Conservation (phyloP, 2,888 invertebrate species). For the Tuberolachnus salignus region DNA sequence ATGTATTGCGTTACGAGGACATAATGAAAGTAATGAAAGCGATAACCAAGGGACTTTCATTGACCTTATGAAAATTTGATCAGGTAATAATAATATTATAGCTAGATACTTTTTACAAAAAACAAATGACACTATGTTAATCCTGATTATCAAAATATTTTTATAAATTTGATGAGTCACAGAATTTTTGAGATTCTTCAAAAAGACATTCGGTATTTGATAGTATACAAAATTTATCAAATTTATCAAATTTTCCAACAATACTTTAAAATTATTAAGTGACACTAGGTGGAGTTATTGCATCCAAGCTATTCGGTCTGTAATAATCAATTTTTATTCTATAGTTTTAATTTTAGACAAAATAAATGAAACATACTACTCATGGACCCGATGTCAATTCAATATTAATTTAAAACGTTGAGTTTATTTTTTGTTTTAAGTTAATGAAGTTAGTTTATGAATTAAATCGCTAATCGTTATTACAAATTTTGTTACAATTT, state of each 20-base stretch:
- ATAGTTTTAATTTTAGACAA: not conserved
- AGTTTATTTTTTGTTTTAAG: conserved; percentile 5
- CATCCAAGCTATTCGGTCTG: not conserved
- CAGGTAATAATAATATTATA: too few relatives aligned
- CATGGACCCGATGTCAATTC: conserved; percentile 5
- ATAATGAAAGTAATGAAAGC: too few relatives aligned
- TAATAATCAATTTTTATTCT: not conserved
- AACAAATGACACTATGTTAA: too few relatives aligned
- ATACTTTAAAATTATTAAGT: not conserved
- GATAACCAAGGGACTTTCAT: too few relatives aligned
- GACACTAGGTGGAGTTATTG: conserved; percentile 2
- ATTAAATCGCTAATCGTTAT: too few relatives aligned
- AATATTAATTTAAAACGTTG: not conserved
- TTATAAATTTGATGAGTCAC: too few relatives aligned
- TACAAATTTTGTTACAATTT: too few relatives aligned
- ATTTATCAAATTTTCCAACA: not conserved
- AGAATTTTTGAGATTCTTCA: not conserved
- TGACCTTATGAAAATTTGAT: too few relatives aligned
- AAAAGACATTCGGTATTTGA: conserved; percentile 3
- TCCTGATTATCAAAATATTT: too few relatives aligned
- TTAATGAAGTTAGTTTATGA: not conserved
- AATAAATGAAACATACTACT: not conserved
- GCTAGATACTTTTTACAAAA: too few relatives aligned
- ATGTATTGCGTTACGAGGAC: too few relatives aligned
- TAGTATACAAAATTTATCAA: not conserved